phyloP scores from a whole-genome alignment of 2,888 invertebrate genomes.

The Machimus atricapillus region DNA sequence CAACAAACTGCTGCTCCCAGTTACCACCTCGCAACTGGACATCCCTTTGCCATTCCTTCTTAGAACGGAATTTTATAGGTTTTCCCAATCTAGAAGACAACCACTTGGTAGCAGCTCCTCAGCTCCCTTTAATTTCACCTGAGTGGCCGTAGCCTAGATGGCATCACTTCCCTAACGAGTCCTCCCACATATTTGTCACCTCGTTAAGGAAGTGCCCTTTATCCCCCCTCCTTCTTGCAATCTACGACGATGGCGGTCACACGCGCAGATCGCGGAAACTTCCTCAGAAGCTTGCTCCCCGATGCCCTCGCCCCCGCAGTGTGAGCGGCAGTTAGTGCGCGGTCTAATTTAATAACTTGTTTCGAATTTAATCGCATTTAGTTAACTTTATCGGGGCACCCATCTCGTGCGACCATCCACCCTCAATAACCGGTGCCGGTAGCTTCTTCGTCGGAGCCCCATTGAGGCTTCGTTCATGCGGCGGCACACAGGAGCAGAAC shows the following conservation, averaged over 20 bases:
- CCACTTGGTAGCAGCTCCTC: neutral
- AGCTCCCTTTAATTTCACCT: neutral
- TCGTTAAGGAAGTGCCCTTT: neutral
- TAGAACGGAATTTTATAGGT: neutral
- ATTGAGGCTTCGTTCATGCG: neutral
- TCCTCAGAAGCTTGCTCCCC: neutral
- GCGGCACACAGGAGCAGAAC: neutral
- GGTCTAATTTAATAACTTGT: constrained; percentile 29
- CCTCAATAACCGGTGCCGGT: constrained; percentile 2
- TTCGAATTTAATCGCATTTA: constrained; percentile 33
- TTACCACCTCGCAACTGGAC: neutral
- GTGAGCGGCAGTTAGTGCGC: constrained; percentile 3
- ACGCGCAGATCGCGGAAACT: neutral
- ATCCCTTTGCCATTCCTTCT: neutral
- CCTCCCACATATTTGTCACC: neutral
- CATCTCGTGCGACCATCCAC: constrained; percentile 1
- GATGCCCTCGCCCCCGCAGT: neutral
- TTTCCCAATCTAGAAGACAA: neutral
- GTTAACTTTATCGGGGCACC: constrained; percentile 11
- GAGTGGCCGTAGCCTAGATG: neutral
- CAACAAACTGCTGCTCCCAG: neutral
- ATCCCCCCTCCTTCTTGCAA: neutral
- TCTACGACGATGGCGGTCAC: neutral
- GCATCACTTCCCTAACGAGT: neutral
- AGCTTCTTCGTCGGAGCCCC: neutral